Evolutionary conservation across 2,888 invertebrate species (phyloP).

Genomic region (Cyclophora punctaria): DNA sequence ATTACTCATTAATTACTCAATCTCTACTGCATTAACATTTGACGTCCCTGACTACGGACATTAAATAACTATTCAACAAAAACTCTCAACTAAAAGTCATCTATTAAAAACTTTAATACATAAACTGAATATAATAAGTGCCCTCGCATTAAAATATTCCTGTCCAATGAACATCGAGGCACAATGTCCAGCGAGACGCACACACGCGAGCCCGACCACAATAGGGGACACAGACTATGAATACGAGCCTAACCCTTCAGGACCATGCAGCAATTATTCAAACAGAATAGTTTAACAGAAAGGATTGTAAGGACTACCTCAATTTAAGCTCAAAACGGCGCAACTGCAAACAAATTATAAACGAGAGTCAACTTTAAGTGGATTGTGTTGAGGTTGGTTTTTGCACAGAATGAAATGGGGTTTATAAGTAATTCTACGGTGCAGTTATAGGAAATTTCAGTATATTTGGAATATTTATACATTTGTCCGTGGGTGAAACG

Average conservation of each 20-base stretch:
- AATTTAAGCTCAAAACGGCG: slow-evolving; percentile 17
- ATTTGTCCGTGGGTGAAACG: slow-evolving; percentile 59
- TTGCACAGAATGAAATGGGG: slow-evolving; percentile 4
- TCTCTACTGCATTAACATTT: too few relatives aligned
- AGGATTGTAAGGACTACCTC: slow-evolving; percentile 61
- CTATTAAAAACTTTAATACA: neutral
- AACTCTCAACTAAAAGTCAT: too few relatives aligned
- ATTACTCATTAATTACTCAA: too few relatives aligned
- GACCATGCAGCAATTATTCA: slow-evolving; percentile 76
- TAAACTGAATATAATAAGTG: neutral
- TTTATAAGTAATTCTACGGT: slow-evolving; percentile 7
- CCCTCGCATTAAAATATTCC: slow-evolving; percentile 2
- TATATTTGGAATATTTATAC: slow-evolving; percentile 73
- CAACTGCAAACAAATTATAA: slow-evolving; percentile 7
- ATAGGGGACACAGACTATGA: slow-evolving; percentile 62
- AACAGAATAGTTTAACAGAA: slow-evolving; percentile 76
- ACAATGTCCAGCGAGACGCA: slow-evolving; percentile 9
- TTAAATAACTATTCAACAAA: too few relatives aligned
- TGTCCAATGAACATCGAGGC: slow-evolving; percentile 4
- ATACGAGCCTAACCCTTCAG: slow-evolving; percentile 70
- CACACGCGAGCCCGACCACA: slow-evolving; percentile 45
- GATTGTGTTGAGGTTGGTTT: slow-evolving; percentile 8
- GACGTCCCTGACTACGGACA: too few relatives aligned
- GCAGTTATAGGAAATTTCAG: slow-evolving; percentile 48
- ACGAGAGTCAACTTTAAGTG: slow-evolving; percentile 18